These are phyloP conservation scores for Aphelocoma californica DNA, from an alignment of 2,797 vertebrate species.

Conservation along the genomic window DNA sequence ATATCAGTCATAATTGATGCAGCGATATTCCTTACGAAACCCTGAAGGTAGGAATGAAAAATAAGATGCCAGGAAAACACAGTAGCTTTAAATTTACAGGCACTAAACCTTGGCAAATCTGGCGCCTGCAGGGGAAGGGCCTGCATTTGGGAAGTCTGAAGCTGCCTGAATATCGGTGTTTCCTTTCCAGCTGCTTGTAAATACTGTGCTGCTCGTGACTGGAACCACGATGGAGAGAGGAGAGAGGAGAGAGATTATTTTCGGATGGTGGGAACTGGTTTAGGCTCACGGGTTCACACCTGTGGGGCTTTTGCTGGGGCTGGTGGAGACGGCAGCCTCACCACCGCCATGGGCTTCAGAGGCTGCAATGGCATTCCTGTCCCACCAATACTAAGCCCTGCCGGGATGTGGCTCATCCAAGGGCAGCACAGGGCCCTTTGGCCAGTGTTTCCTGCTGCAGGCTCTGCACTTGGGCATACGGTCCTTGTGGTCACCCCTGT, in stretches of 20 bases:
- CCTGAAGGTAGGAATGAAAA: neutral
- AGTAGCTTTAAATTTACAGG: neutral
- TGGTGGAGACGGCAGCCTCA: neutral
- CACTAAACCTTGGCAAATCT: neutral
- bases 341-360: rapidly evolving
- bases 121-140: neutral
- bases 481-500: rapidly evolving
- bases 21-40: neutral
- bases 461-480: rapidly evolving
- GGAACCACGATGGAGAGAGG: neutral
- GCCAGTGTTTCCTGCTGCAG: neutral
- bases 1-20: neutral
- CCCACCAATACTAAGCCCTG: neutral
- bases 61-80: neutral
- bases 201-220: neutral
- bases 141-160: neutral
- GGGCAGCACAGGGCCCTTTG: neutral
- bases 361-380: neutral
- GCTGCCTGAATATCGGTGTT: neutral
- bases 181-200: slow-evolving; percentile 4
- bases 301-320: neutral
- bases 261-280: neutral
- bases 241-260: neutral
- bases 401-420: neutral
- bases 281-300: rapidly evolving